A percentile compares a stretch with the other conserved stretches of the same genome.
phyloP scores from a whole-genome alignment of 2,113 vertebrate species.

The Sander vitreus region DNA sequence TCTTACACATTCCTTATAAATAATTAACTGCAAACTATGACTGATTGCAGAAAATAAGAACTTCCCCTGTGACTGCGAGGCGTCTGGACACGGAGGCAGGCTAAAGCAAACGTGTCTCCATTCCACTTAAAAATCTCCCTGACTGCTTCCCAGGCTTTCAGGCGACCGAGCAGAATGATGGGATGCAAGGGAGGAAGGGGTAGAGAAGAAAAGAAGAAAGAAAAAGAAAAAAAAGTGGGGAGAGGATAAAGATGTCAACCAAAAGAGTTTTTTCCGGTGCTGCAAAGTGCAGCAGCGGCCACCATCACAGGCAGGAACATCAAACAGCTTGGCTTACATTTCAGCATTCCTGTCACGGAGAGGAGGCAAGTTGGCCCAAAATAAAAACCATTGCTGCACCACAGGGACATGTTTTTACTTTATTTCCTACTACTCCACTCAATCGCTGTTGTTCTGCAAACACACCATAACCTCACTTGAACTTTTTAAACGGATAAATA shows the following conservation, averaged over 20 bases:
- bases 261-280: conserved; percentile 18
- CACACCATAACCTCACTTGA: conserved; percentile 8
- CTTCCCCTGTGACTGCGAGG: conserved; percentile 16
- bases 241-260: conserved; percentile 26
- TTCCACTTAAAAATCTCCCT: conserved; percentile 32
- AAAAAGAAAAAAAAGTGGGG: not conserved
- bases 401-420: conserved; percentile 7
- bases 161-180: conserved; percentile 61
- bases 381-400: conserved; percentile 2
- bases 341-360: conserved; percentile 36
- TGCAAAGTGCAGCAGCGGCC: conserved; percentile 15
- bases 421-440: not conserved
- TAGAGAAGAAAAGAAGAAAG: conserved; percentile 6
- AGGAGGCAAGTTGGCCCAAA: not conserved
- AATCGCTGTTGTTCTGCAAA: not conserved
- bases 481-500: not conserved
- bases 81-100: not conserved
- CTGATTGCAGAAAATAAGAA: not conserved
- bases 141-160: conserved; percentile 56
- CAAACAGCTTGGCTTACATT: conserved; percentile 27
- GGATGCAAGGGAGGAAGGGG: conserved; percentile 31
- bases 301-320: conserved; percentile 25
- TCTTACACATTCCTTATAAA: conserved; percentile 13
- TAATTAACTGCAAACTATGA: conserved; percentile 15
- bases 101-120: conserved; percentile 35